phyloP scores from a whole-genome alignment of 2,888 invertebrate species.

The Cyaniris semiargus region DNA sequence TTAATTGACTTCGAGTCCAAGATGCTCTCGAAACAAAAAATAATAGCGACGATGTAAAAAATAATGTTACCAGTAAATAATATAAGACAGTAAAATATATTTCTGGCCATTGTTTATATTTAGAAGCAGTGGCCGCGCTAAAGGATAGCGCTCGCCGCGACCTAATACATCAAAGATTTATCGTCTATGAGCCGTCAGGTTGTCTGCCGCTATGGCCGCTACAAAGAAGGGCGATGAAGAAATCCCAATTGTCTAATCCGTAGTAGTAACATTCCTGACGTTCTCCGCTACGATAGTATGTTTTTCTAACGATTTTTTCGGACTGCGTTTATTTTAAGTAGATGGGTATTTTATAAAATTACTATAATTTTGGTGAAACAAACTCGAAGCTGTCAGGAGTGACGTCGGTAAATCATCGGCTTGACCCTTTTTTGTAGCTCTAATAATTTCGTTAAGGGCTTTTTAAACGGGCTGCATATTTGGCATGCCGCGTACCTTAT shows the following conservation, averaged over 20 bases:
- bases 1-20: neutral
- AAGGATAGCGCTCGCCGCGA: conserved; percentile 11
- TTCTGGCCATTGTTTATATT: neutral
- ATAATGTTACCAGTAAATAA: neutral
- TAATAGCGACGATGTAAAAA: neutral
- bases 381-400: conserved; percentile 77
- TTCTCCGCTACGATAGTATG: conserved; percentile 61
- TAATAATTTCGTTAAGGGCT: conserved; percentile 77
- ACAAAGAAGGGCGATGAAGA: conserved; percentile 47
- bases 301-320: conserved; percentile 56
- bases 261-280: conserved; percentile 57
- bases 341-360: conserved; percentile 76
- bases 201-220: conserved; percentile 16
- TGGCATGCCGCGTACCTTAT: conserved; percentile 71
- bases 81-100: neutral
- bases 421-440: conserved; percentile 70
- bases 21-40: neutral
- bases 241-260: conserved; percentile 41
- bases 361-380: conserved; percentile 77
- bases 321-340: conserved; percentile 70
- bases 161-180: conserved; percentile 23
- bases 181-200: conserved; percentile 9
- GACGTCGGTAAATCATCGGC: conserved; percentile 76
- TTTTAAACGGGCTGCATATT: conserved; percentile 75
- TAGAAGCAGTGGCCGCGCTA: neutral